Conservation (phyloP, 2,888 invertebrate genomes). For the Dendrolimus houi region DNA sequence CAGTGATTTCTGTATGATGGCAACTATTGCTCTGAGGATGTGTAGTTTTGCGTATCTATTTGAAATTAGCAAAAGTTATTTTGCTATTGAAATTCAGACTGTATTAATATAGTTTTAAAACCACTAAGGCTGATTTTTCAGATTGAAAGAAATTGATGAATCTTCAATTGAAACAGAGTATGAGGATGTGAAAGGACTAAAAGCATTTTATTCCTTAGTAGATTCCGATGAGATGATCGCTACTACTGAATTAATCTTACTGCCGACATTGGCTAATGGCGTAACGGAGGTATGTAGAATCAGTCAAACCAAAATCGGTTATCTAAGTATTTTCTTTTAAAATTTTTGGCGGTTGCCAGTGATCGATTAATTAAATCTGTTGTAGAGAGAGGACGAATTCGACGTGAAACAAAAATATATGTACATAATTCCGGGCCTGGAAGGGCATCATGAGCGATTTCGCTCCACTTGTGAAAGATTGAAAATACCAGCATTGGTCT, state of each 20-base stretch:
- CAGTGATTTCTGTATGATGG: too few relatives aligned
- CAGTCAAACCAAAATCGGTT: background rate
- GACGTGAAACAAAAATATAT: slow-evolving; percentile 25
- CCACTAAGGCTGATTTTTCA: background rate
- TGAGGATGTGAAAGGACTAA: slow-evolving; percentile 23
- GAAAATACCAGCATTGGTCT: slow-evolving; percentile 35
- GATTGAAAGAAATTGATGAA: background rate
- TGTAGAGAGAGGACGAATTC: slow-evolving; percentile 35
- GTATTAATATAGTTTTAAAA: too few relatives aligned
- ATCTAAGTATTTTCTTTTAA: too few relatives aligned
- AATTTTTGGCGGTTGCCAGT: too few relatives aligned
- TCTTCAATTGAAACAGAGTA: background rate
- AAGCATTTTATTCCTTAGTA: slow-evolving; percentile 29
- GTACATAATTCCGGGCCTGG: slow-evolving; percentile 39
- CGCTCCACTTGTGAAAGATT: slow-evolving; percentile 26
- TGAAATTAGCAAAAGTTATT: too few relatives aligned
- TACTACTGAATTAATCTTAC: slow-evolving; percentile 31
- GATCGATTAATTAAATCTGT: slow-evolving; percentile 1
- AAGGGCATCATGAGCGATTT: slow-evolving; percentile 37
- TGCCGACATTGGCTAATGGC: slow-evolving; percentile 23
- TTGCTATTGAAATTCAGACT: too few relatives aligned
- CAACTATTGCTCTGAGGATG: too few relatives aligned
- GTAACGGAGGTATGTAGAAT: background rate
- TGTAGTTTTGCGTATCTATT: too few relatives aligned
- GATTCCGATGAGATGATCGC: slow-evolving; percentile 42